Evolutionary conservation across 1,140 invertebrate species (phyloP).

Genomic region (Heliconius nattereri): DNA sequence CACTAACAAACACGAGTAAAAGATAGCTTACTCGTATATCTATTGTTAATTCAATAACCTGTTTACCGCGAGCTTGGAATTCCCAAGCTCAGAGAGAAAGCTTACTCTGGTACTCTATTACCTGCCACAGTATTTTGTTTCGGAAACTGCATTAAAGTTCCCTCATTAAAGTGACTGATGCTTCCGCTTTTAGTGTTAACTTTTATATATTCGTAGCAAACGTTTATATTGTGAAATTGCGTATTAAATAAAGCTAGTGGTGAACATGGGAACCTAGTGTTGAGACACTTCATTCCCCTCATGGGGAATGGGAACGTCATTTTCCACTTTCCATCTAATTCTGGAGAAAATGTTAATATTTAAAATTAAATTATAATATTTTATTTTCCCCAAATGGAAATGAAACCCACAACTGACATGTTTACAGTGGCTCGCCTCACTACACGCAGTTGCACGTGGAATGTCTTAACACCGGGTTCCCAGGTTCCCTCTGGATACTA

Average conservation of each 20-base stretch:
- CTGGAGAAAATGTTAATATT: too few species aligned
- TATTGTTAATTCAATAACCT: conserved; percentile 42
- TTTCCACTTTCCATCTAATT: too few species aligned
- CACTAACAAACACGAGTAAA: conserved; percentile 7
- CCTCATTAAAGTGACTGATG: not conserved
- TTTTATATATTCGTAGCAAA: not conserved
- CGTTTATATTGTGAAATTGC: not conserved
- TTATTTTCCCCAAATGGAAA: too few species aligned
- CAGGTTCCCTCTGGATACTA: not conserved
- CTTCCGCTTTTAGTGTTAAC: not conserved
- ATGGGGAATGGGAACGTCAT: too few species aligned
- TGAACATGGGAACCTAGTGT: too few species aligned
- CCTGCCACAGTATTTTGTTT: conserved; percentile 16
- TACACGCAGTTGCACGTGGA: too few species aligned
- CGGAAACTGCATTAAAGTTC: conserved; percentile 10
- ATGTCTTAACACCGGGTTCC: too few species aligned
- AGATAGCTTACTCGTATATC: conserved; percentile 32
- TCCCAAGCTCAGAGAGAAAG: conserved; percentile 30
- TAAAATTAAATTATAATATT: too few species aligned
- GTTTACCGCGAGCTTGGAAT: conserved; percentile 38
- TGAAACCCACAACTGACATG: too few species aligned
- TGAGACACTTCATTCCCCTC: too few species aligned
- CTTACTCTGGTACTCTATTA: conserved; percentile 21
- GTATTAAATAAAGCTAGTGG: too few species aligned
- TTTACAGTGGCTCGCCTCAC: too few species aligned